Evolutionary conservation across 2,113 vertebrate species (phyloP).

Genomic region (Callopanchax toddi): DNA sequence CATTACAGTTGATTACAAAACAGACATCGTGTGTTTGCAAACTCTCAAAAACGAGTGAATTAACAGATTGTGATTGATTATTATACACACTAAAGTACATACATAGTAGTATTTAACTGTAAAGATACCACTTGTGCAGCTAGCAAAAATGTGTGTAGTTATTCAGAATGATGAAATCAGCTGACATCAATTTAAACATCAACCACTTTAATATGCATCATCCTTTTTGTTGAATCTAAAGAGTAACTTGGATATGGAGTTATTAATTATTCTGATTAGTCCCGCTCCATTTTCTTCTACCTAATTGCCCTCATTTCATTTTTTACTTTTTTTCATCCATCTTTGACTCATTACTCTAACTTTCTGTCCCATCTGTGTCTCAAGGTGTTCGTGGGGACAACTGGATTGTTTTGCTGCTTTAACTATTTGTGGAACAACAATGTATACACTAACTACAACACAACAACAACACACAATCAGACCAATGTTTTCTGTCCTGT

Average conservation of each 20-base stretch:
- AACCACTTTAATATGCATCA: background rate
- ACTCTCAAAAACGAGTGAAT: no score
- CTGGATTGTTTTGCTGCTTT: conserved; percentile 63
- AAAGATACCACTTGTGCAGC: no score
- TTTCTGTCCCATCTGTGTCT: conserved; percentile 44
- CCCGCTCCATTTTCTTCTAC: conserved; percentile 1
- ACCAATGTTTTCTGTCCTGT: no score
- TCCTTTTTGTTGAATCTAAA: background rate
- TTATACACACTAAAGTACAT: no score
- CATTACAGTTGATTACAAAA: no score
- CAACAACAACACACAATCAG: no score
- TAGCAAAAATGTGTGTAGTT: background rate
- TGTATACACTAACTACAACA: conserved; percentile 15
- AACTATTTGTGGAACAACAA: conserved; percentile 46
- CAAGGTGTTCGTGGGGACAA: conserved; percentile 33
- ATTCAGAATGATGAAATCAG: background rate
- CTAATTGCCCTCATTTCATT: conserved; percentile 32
- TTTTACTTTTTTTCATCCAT: conserved; percentile 18
- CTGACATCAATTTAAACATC: background rate
- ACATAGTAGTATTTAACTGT: background rate
- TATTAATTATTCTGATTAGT: conserved; percentile 2
- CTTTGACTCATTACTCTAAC: conserved; percentile 33
- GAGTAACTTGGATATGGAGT: background rate
- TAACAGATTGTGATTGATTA: background rate
- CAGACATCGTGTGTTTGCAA: no score